These are phyloP conservation scores for Ailurus styani DNA, from an alignment of 2,113 vertebrate species.

Conservation along the genomic window DNA sequence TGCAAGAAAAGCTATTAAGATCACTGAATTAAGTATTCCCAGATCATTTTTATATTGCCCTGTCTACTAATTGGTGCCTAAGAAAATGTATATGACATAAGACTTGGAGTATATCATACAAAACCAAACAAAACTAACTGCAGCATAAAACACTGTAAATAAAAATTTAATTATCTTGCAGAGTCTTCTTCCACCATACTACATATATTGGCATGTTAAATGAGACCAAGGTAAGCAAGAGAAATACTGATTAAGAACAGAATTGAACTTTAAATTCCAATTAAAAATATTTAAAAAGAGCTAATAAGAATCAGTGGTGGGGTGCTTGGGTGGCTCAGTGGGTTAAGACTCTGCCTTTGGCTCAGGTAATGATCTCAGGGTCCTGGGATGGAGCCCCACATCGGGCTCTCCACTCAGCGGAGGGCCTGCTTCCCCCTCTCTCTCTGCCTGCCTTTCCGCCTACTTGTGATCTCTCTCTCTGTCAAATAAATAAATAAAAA, in stretches of 20 bases:
- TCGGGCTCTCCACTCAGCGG: no score
- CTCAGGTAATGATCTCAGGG: no score
- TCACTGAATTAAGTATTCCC: accelerated
- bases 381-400: no score
- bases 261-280: background rate
- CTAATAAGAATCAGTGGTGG: slow-evolving; percentile 20
- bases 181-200: background rate
- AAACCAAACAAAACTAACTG: background rate
- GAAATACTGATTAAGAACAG: background rate
- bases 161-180: slow-evolving; percentile 55
- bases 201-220: slow-evolving; percentile 38
- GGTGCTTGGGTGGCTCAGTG: no score
- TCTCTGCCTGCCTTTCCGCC: no score
- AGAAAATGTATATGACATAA: background rate
- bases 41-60: accelerated
- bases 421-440: no score
- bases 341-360: no score
- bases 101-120: background rate
- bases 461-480: no score
- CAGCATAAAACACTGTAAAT: accelerated
- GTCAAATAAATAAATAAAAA: no score
- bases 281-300: background rate
- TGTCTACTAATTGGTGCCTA: background rate
- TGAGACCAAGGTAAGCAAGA: slow-evolving; percentile 56
- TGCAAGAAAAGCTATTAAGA: background rate